Evolutionary conservation across 2,113 vertebrate genomes (phyloP).

Genomic region (Burhinus oedicnemus): DNA sequence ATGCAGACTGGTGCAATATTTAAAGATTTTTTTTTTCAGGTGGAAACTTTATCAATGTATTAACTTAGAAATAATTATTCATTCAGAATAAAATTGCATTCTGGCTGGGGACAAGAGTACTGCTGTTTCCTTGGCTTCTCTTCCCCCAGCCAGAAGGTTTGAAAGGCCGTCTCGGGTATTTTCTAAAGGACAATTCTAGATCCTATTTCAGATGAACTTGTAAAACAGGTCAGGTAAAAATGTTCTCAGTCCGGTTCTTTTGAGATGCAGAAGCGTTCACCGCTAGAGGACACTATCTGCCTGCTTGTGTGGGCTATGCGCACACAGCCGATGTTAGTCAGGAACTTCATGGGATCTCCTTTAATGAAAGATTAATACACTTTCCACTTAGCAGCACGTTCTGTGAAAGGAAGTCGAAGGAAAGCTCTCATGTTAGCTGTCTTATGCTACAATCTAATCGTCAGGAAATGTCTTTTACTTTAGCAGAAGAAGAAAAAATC

Average conservation of each 20-base stretch:
- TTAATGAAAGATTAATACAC: fast-evolving
- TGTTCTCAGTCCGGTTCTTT: not conserved
- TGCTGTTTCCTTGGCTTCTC: not conserved
- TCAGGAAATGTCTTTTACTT: not conserved
- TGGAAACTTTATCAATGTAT: not conserved
- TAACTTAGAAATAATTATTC: not conserved
- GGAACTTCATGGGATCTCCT: not conserved
- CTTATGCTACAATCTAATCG: not conserved
- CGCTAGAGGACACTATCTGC: not conserved
- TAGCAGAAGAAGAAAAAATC: not conserved
- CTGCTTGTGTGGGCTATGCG: fast-evolving
- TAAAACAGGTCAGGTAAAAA: not conserved
- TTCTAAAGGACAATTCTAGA: not conserved
- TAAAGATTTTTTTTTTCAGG: not conserved
- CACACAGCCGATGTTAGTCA: fast-evolving
- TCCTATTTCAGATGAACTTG: not conserved
- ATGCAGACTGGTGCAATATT: not conserved
- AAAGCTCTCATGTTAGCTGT: not conserved
- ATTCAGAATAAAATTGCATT: not conserved
- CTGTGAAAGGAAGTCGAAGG: not conserved
- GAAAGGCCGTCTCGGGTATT: not conserved
- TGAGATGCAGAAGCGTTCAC: not conserved
- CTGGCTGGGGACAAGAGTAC: not conserved
- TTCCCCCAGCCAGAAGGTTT: not conserved
- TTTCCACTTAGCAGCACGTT: not conserved